Conservation (phyloP, 2,113 vertebrate genomes). For the Psilopogon haemacephalus region DNA sequence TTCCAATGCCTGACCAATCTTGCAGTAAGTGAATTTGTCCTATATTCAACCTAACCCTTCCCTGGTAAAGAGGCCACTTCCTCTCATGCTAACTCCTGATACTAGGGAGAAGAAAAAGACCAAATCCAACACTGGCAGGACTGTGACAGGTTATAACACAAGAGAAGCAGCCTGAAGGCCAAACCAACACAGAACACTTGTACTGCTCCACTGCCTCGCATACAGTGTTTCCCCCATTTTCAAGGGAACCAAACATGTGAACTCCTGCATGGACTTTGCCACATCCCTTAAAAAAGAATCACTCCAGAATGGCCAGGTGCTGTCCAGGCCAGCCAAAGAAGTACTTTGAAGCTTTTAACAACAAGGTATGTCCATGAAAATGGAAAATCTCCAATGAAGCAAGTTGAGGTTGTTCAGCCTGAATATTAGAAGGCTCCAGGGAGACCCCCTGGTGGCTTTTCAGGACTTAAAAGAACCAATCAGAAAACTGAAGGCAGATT, state of each 20-base stretch:
- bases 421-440: neutral
- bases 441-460: neutral
- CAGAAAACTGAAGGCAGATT: neutral
- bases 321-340: fast-evolving
- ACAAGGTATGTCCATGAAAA: neutral
- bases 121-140: too few species aligned
- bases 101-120: too few species aligned
- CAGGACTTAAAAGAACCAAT: neutral
- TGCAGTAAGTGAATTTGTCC: too few species aligned
- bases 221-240: fast-evolving
- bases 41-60: too few species aligned
- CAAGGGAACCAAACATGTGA: neutral
- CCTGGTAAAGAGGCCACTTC: too few species aligned
- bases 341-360: neutral
- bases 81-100: too few species aligned
- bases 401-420: neutral
- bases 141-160: neutral
- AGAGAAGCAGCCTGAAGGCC: neutral
- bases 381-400: neutral
- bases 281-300: fast-evolving
- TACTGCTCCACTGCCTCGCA: neutral
- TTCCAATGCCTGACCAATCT: too few species aligned
- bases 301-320: neutral
- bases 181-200: neutral
- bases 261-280: fast-evolving